phyloP scores from a whole-genome alignment of 2,113 vertebrate species.

The Hoplias malabaricus region DNA sequence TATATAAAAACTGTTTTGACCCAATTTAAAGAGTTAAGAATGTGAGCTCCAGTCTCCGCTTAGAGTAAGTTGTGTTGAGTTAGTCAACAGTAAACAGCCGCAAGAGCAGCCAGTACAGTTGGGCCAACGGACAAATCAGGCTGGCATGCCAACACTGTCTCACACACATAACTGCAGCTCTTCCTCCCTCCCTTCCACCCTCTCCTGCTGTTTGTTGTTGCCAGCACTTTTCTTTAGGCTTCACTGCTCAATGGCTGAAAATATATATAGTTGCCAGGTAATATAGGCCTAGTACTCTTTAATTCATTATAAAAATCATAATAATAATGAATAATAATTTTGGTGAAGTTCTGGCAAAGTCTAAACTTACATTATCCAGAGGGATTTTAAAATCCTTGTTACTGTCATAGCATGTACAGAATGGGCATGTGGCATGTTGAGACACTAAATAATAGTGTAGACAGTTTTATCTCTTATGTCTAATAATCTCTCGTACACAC shows the following conservation, averaged over 20 bases:
- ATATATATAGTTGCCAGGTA: constrained; percentile 53
- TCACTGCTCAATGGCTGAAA: constrained; percentile 70
- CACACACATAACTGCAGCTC: background rate
- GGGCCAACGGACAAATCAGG: constrained; percentile 7
- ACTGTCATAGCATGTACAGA: no score
- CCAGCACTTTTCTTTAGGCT: constrained; percentile 74
- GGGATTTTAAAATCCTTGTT: no score
- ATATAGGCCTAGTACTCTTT: background rate
- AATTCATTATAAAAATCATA: background rate
- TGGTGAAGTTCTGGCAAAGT: background rate
- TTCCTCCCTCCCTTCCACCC: background rate
- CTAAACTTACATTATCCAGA: no score
- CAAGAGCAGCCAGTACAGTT: background rate
- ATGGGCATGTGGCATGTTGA: constrained; percentile 56
- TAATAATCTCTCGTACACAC: background rate
- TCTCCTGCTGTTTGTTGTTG: constrained; percentile 44
- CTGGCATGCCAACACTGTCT: constrained; percentile 41
- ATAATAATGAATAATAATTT: background rate
- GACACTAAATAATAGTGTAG: constrained; percentile 55
- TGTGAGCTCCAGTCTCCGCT: constrained; percentile 44
- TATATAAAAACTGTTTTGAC: no score
- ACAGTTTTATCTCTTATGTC: constrained; percentile 55
- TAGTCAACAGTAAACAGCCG: background rate
- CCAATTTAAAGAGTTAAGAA: no score
- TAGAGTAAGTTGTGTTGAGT: background rate